Evolutionary conservation across 2,797 vertebrate genomes (phyloP), one percentile per base, ranked within the genome.

Genomic region (Catamblyrhynchus diadema): DNA sequence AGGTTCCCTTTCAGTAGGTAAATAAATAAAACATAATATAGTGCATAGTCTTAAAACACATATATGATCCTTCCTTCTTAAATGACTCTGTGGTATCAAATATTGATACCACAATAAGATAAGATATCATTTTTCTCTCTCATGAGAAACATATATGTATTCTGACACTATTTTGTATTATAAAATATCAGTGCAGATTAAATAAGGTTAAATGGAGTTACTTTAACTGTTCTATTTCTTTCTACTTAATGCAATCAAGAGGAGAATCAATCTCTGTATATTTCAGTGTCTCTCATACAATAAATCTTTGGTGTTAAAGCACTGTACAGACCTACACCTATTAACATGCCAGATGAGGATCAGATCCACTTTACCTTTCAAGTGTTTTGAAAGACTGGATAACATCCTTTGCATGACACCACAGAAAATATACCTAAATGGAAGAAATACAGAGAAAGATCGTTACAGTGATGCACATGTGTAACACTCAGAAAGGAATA

Each of bases 341-440:
- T 41, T 35, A 67, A 33, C 30, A 48, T 67, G 39, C 23, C 23
- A 21, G 23, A 41, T 44, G 13, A 79, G 54, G 78, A 87, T 82
- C 9, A 78, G 62, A 14, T 20, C 35, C 12, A 32, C 37, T 95
- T 97, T 98, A 99, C 99, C 99, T 99, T 97, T 99, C 99, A 96
- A 99, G 98, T 8, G 98, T 99, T 97, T 99, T 99, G 96, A 99
- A 99, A 92, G 98, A 99, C 97, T 99, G 99, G 98, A 99, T 99
- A 96, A 99, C 97, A 85, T 99, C 99, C 95, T 99, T 99, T 77
- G 99, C 98, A 79, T 99, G 99, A 86, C 99, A 99, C 99, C 99
- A 99, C 69, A 99, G 98, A 95, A 99, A 99, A 97, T 99, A 98
- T 24, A 99, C 99, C 99, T 99, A 83, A 89, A 93, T 74, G 33